Evolutionary conservation across 2,888 invertebrate genomes (phyloP).

Genomic region (Drosophila rubida): DNA sequence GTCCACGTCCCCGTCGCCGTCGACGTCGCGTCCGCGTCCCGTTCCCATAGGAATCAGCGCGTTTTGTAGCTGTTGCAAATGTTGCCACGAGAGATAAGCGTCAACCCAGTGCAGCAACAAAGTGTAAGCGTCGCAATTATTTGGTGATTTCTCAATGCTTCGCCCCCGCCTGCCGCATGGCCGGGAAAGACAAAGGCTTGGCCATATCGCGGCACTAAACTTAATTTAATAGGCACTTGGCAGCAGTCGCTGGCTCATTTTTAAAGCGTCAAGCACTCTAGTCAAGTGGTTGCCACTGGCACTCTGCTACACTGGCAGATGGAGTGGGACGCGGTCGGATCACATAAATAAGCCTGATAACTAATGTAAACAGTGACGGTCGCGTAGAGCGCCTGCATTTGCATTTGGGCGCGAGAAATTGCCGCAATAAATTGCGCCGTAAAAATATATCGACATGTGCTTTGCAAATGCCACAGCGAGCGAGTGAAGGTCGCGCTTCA

Average conservation of each 20-base stretch:
- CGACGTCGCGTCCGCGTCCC: background rate
- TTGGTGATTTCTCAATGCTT: conserved; percentile 76
- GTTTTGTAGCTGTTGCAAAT: conserved; percentile 65
- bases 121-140: conserved; percentile 80
- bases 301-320: background rate
- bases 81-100: conserved; percentile 75
- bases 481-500: background rate
- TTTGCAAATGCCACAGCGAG: conserved; percentile 10
- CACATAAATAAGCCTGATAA: conserved; percentile 80
- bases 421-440: conserved; percentile 76
- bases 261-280: conserved; percentile 70
- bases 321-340: conserved; percentile 9
- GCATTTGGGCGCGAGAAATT: conserved; percentile 81
- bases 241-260: conserved; percentile 67
- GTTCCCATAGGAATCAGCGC: conserved; percentile 70
- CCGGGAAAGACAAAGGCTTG: conserved; percentile 66
- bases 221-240: conserved; percentile 77
- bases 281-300: conserved; percentile 45
- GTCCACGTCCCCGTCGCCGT: background rate
- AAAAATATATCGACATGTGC: conserved; percentile 74
- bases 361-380: conserved; percentile 79
- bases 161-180: background rate
- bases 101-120: conserved; percentile 72
- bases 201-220: conserved; percentile 76
- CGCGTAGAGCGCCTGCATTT: conserved; percentile 70